A percentile compares a stretch with the other conserved stretches of the same genome.
Conservation (phyloP, 2,888 invertebrate genomes). For the Anagyrus pseudococci region DNA sequence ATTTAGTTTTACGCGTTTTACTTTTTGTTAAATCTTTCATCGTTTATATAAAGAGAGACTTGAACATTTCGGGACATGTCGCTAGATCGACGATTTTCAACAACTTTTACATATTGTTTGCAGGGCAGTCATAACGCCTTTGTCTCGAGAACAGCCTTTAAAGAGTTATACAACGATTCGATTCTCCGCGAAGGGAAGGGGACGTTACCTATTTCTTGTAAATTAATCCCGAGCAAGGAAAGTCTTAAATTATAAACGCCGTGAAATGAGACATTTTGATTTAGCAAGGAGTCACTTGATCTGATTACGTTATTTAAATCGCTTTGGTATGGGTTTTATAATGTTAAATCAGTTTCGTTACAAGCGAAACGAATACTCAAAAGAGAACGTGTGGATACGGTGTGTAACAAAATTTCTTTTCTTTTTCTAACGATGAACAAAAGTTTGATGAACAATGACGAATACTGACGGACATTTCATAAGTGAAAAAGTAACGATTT, state of each 20-base stretch:
- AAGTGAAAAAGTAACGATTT: too few relatives aligned
- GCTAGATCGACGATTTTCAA: constrained; percentile 10
- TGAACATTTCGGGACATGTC: constrained; percentile 11
- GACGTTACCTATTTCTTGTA: not conserved
- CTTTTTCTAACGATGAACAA: too few relatives aligned
- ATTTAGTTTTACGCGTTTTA: not conserved
- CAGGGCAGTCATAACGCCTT: constrained; percentile 32
- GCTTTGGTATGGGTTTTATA: constrained; percentile 4
- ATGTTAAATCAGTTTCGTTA: not conserved
- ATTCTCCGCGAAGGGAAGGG: constrained; percentile 3
- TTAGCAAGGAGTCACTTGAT: too few relatives aligned
- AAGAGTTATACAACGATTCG: constrained; percentile 25
- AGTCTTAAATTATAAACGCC: constrained; percentile 13
- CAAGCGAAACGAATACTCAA: not conserved
- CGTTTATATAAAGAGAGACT: constrained; percentile 1
- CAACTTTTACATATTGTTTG: too few relatives aligned
- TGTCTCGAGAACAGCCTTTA: constrained; percentile 29
- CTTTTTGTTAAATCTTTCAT: not conserved
- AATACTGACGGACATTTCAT: too few relatives aligned
- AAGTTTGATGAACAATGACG: too few relatives aligned
- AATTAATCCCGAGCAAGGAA: too few relatives aligned
- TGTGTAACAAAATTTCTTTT: too few relatives aligned
- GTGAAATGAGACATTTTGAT: constrained; percentile 11
- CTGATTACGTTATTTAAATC: too few relatives aligned
- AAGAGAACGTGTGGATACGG: too few relatives aligned